Evolutionary conservation across 2,888 invertebrate species (phyloP), one percentile per base, ranked within the genome.

Genomic region (Gymnocheta viridis): DNA sequence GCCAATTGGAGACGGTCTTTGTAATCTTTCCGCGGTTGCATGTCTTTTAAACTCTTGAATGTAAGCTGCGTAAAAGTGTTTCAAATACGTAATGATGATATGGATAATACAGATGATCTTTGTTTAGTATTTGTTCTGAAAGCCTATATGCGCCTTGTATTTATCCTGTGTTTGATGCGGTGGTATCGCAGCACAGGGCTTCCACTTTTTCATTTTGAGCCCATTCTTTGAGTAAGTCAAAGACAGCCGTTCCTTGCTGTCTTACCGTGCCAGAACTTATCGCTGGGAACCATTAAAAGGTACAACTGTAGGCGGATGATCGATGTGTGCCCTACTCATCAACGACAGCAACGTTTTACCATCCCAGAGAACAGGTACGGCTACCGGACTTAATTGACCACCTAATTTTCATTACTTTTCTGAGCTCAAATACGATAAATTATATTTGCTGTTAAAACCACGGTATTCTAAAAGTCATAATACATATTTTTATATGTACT

Each of bases 11-110:
- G 17, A 4, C 29, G 19, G 5, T 44, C 47, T 47, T 66, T 47
- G 47, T 66, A 66, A 47, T 62, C 66, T 47, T 47, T 17, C 66
- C 47, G 29, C 19, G 66, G 29, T 17, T 66, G 47, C 29, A 47
- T 62, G 22, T 62, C 9, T 62, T n/a, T n/a, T 62, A 41, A 62
- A 41, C 41, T 38, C 12, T 0, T 62, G 41, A 66, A 47, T 2
- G 12, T 19, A 66, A 66, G 35, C 14, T 60, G 12, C 38, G 22
- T 6, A 60, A 60, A 38, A 60, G 22, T 60, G 38, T 38, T 60
- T 14, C 22, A 60, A 38, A 41, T 62, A 62, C 41, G 41, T 62
- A 44, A 64, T 64, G 64, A 44, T 44, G 64, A 29, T 17, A 44
- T 17, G 27, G 14, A 4, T 27, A 64, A 64, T 64, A 44, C 24